Evolutionary conservation across 1,140 invertebrate species (phyloP).

Genomic region (Formica exsecta): DNA sequence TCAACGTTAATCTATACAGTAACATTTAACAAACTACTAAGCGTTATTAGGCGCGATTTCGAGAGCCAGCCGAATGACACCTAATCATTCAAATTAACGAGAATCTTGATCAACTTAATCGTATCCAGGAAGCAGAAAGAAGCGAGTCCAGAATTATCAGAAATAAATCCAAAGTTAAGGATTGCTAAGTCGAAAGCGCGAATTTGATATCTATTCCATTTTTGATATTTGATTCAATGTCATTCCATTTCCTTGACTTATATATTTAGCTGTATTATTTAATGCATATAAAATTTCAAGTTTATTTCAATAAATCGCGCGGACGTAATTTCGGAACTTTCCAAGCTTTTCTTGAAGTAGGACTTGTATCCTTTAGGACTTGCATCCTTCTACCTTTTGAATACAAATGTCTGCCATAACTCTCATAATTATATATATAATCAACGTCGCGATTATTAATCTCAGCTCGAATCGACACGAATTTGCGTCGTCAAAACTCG

Average conservation of each 20-base stretch:
- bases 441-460: slow-evolving; percentile 31
- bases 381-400: slow-evolving; percentile 30
- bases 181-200: background rate
- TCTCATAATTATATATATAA: slow-evolving; percentile 36
- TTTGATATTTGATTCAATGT: background rate
- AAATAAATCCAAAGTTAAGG: background rate
- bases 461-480: background rate
- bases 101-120: slow-evolving; percentile 49
- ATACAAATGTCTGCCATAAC: slow-evolving; percentile 15
- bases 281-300: too few species aligned
- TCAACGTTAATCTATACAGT: slow-evolving; percentile 59
- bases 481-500: slow-evolving; percentile 5
- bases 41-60: slow-evolving; percentile 61
- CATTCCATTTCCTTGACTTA: background rate
- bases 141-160: background rate
- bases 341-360: background rate
- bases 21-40: slow-evolving; percentile 64
- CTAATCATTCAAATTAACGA: slow-evolving; percentile 60
- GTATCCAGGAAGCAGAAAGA: slow-evolving; percentile 16
- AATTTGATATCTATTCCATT: background rate
- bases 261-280: too few species aligned
- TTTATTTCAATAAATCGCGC: background rate
- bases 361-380: background rate
- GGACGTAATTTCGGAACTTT: background rate
- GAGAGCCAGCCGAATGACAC: slow-evolving; percentile 57